Conservation (phyloP, 2,888 invertebrate species). For the Alloscopus bannaensis region DNA sequence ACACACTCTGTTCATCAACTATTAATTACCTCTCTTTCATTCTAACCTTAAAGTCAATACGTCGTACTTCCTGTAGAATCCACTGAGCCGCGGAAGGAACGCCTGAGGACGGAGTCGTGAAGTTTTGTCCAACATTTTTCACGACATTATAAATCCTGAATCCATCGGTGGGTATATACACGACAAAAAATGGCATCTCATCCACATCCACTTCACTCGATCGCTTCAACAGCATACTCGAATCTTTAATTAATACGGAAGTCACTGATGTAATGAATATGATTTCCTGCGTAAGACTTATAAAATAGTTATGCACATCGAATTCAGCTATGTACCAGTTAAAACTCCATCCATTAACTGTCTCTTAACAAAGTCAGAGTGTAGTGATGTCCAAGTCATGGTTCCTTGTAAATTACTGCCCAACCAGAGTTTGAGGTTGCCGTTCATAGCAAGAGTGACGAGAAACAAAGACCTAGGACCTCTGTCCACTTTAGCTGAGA, state of each 20-base stretch:
- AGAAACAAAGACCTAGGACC: constrained; percentile 57
- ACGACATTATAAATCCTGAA: constrained; percentile 67
- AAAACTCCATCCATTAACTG: constrained; percentile 54
- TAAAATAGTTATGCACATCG: no score
- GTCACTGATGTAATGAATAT: neutral
- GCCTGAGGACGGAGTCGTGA: constrained; percentile 6
- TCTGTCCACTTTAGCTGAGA: constrained; percentile 55
- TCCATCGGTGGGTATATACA: constrained; percentile 70
- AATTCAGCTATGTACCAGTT: constrained; percentile 38
- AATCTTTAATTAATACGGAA: constrained; percentile 61
- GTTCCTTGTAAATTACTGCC: constrained; percentile 58
- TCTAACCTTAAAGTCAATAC: constrained; percentile 64
- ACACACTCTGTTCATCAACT: neutral
- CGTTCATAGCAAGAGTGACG: constrained; percentile 71
- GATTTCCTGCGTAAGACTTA: no score
- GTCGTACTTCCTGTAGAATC: constrained; percentile 48
- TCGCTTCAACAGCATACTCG: constrained; percentile 68
- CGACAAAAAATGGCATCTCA: constrained; percentile 67
- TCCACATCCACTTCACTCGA: constrained; percentile 29
- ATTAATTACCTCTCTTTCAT: no score
- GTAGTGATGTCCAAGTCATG: constrained; percentile 62
- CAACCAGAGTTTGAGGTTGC: constrained; percentile 67
- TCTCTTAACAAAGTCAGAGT: constrained; percentile 67
- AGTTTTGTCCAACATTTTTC: constrained; percentile 43
- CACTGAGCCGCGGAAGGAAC: constrained; percentile 18